Percentiles rank a stretch among this genome's conserved stretches.
These are phyloP conservation scores for Gonioctena quinquepunctata DNA, from an alignment of 1,140 invertebrate genomes.

Conservation along the genomic window DNA sequence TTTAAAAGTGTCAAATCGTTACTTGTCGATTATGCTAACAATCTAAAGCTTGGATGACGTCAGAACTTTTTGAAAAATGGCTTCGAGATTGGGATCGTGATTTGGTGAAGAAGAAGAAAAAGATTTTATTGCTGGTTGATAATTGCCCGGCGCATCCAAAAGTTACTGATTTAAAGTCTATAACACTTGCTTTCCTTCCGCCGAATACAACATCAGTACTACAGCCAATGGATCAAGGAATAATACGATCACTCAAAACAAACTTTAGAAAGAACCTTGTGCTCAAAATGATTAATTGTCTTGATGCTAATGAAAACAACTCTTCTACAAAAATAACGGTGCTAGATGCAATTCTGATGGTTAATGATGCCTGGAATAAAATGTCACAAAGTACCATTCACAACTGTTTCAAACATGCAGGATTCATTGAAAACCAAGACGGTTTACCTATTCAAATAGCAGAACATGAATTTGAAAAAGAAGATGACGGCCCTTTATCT, in stretches of 20 bases:
- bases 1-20: slow-evolving; percentile 54
- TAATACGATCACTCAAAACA: slow-evolving; percentile 41
- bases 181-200: slow-evolving; percentile 23
- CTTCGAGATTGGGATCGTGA: slow-evolving; percentile 19
- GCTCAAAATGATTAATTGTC: no score
- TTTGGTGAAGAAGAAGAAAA: slow-evolving; percentile 18
- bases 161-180: slow-evolving; percentile 24
- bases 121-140: slow-evolving; percentile 32
- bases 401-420: slow-evolving; percentile 41
- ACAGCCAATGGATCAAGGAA: slow-evolving; percentile 29
- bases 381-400: slow-evolving; percentile 33
- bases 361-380: slow-evolving; percentile 43
- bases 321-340: slow-evolving; percentile 39
- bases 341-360: slow-evolving; percentile 44
- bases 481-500: slow-evolving; percentile 32
- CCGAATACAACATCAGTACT: slow-evolving; percentile 25
- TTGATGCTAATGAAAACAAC: slow-evolving; percentile 38
- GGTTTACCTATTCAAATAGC: slow-evolving; percentile 27
- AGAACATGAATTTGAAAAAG: slow-evolving; percentile 29
- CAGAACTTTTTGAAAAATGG: slow-evolving; percentile 24
- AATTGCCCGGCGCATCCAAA: slow-evolving; percentile 36
- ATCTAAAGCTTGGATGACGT: slow-evolving; percentile 58
- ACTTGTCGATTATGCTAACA: slow-evolving; percentile 53
- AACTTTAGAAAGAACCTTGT: slow-evolving; percentile 43
- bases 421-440: slow-evolving; percentile 32